A percentile compares a stretch with the other conserved stretches of the same genome.
These are phyloP conservation scores for Pipistrellus pipistrellus DNA, from an alignment of 2,797 vertebrate species.

Conservation along the genomic window DNA sequence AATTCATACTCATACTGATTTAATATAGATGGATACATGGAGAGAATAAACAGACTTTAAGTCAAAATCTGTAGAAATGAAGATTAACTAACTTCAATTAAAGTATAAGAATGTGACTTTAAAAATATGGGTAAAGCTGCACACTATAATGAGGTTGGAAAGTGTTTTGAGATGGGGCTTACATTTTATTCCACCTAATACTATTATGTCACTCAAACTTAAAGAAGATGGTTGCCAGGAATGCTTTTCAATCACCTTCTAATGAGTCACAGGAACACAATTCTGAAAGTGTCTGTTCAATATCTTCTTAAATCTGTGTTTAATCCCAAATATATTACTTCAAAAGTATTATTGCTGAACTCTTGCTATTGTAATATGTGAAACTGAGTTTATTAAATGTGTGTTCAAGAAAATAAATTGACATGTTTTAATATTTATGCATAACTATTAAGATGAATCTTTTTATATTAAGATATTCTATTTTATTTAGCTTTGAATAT, in stretches of 20 bases:
- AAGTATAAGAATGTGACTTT: neutral
- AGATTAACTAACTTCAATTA: neutral
- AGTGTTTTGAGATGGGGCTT: neutral
- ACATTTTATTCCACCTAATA: neutral
- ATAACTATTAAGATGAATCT: neutral
- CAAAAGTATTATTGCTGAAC: neutral
- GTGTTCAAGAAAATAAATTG: neutral
- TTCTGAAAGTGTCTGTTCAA: neutral
- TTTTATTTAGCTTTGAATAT: neutral
- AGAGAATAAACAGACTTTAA: neutral
- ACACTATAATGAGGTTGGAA: neutral
- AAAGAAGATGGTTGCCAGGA: neutral
- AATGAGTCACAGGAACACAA: neutral
- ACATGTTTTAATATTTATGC: slow-evolving; percentile 26
- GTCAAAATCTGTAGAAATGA: neutral
- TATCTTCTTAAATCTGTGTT: neutral
- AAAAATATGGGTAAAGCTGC: neutral
- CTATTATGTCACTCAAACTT: neutral
- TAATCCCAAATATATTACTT: neutral
- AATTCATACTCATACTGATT: neutral
- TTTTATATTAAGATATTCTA: neutral
- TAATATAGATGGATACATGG: neutral
- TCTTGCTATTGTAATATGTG: neutral
- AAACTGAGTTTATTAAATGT: neutral
- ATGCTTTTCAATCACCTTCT: neutral